Percentiles rank a stretch among this genome's conserved stretches.
Evolutionary conservation across 2,113 vertebrate species (phyloP).

Genomic region (Cnemophilus loriae): DNA sequence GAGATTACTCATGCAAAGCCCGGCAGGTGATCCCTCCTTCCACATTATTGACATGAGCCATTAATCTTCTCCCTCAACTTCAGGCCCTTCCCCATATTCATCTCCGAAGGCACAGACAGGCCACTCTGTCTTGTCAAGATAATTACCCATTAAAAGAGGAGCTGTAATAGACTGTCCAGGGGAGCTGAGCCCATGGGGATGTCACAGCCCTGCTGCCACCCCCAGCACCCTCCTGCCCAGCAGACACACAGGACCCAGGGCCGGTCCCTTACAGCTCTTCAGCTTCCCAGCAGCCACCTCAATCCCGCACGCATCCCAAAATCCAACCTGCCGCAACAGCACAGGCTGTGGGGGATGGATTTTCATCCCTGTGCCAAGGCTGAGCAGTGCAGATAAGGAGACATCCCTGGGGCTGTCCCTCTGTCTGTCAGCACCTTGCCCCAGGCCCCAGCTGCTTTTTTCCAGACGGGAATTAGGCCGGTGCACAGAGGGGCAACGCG

Average conservation of each 20-base stretch:
- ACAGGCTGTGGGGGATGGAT: background rate
- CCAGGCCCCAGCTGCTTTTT: background rate
- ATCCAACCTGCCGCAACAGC: rapidly evolving
- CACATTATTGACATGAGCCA: constrained; percentile 55
- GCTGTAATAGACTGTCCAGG: background rate
- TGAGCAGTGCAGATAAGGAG: background rate
- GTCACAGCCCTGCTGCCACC: background rate
- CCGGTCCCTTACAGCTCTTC: background rate
- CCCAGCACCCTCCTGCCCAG: rapidly evolving
- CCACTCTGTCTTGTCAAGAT: constrained; percentile 61
- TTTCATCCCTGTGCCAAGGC: background rate
- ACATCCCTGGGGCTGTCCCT: background rate
- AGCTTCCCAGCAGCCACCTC: background rate
- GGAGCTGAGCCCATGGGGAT: background rate
- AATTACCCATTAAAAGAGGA: constrained; percentile 49
- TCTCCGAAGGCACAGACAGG: background rate
- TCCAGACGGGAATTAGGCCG: background rate
- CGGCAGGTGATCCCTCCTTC: constrained; percentile 61
- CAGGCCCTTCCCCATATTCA: background rate
- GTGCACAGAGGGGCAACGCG: background rate
- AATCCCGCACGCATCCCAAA: background rate
- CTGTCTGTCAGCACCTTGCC: background rate
- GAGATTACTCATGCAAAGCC: constrained; percentile 54
- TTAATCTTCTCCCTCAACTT: constrained; percentile 59
- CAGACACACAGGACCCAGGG: background rate